A percentile compares a stretch with the other conserved stretches of the same genome.
Conservation (phyloP, 2,797 vertebrate species). For the Sebastes cheni region DNA sequence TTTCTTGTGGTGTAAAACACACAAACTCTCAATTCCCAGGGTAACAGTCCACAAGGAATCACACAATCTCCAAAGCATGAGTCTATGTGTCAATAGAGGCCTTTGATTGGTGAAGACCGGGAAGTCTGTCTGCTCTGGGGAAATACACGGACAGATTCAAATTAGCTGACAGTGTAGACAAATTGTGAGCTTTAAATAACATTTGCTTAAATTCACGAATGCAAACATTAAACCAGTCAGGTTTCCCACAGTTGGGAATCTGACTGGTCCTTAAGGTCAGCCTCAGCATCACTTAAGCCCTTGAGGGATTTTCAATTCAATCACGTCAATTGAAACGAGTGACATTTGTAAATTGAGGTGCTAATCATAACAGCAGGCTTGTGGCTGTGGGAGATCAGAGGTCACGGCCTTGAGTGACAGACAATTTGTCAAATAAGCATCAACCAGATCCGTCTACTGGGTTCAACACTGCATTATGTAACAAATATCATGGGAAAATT, state of each 20-base stretch:
- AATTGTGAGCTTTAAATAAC: background rate
- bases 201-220: background rate
- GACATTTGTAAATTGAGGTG: background rate
- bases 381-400: background rate
- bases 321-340: background rate
- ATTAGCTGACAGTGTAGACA: background rate
- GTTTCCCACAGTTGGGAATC: background rate
- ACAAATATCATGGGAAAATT: background rate
- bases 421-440: conserved; percentile 18
- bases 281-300: background rate
- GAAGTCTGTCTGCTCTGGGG: background rate
- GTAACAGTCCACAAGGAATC: background rate
- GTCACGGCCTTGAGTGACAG: conserved; percentile 7
- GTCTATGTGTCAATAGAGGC: conserved; percentile 2
- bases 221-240: background rate
- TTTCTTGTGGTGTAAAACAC: background rate
- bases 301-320: background rate
- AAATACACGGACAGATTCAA: background rate
- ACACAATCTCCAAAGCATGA: background rate
- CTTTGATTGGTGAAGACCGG: background rate
- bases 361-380: background rate
- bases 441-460: background rate
- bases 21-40: background rate
- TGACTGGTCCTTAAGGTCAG: background rate
- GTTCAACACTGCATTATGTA: background rate